Evolutionary conservation across 2,113 vertebrate genomes (phyloP), one percentile per base, ranked within the genome.

Genomic region (Etheostoma cragini): DNA sequence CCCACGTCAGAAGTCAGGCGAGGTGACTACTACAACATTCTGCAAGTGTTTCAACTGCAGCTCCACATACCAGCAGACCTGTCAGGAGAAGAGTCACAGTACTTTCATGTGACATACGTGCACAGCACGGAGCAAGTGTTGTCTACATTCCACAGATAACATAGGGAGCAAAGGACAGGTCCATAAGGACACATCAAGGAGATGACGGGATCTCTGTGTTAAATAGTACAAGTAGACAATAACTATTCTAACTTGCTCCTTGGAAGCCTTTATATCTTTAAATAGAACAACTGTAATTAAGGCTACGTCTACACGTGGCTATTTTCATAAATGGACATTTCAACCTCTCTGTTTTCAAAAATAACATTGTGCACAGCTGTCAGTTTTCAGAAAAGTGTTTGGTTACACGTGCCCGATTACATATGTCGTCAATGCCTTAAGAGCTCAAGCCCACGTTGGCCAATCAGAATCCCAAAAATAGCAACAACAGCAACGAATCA

Each of bases 1-100:
- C 74, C 69, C 60, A 73, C 56, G 33, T 15, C 68, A 56, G 26
- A 22, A 82, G 83, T 79, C 82, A 88, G 72, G 60, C 19, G 15
- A 53, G 76, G 76, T 58, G 52, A 72, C 42, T 54, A 72, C 74
- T 58, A 62, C 30, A 56, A 53, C 68, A 49, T 65, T 62, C 64
- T 47, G 15, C 11, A 46, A 46, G 52, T 19, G 26, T 26, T 64
- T 63, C 0, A 16, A 49, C 58, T 60, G 66, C 50, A 26, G 50
- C 58, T 57, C 24, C 38, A 35, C 65, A 76, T 66, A 67, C 42
- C 54, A 67, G 54, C 46, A 19, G 10, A 30, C 45, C 45, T 45
- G 16, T 60, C 19, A 50, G 30, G 22, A 67, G 19, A 46, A 76
- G 64, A 50, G 24, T 42, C 11, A n/a, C 63, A 13, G 16, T 38